A percentile compares a stretch with the other conserved stretches of the same genome.
These are phyloP conservation scores for Trypoxylus dichotomus DNA, from an alignment of 1,140 invertebrate species.

Conservation along the genomic window DNA sequence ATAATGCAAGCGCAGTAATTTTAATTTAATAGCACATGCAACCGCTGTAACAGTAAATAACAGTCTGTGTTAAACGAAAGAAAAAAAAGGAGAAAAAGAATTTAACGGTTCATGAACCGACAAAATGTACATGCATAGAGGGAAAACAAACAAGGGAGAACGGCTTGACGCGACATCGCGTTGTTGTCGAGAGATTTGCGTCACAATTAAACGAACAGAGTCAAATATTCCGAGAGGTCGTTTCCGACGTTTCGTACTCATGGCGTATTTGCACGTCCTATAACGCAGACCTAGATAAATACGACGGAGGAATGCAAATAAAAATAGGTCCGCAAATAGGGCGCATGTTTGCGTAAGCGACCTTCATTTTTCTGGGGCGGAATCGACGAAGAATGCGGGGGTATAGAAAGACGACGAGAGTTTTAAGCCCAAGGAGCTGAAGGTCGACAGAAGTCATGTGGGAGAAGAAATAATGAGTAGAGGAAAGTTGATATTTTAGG, in stretches of 20 bases:
- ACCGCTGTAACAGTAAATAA: slow-evolving; percentile 11
- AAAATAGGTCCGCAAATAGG: not conserved
- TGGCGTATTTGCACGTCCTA: not conserved
- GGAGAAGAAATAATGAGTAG: not conserved
- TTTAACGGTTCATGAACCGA: not conserved
- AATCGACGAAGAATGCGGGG: not conserved
- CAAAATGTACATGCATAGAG: not conserved
- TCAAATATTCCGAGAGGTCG: not conserved
- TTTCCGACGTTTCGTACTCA: not conserved
- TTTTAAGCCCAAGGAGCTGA: too few relatives aligned
- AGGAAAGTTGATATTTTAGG: too few relatives aligned
- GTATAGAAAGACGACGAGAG: not conserved
- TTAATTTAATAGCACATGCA: slow-evolving; percentile 13
- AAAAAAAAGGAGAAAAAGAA: not conserved
- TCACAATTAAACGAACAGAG: slow-evolving; percentile 1
- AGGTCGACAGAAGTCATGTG: not conserved
- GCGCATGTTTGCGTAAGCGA: not conserved
- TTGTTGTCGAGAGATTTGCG: slow-evolving; percentile 3
- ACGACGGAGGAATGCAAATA: not conserved
- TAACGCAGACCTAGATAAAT: not conserved
- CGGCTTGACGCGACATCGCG: not conserved
- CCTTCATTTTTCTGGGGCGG: not conserved
- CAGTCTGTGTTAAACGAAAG: not conserved
- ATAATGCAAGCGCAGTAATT: slow-evolving; percentile 7
- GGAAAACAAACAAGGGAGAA: not conserved